Evolutionary conservation across 2,888 invertebrate species (phyloP), one percentile per base, ranked within the genome.

Genomic region (Malthinus seriepunctatus): DNA sequence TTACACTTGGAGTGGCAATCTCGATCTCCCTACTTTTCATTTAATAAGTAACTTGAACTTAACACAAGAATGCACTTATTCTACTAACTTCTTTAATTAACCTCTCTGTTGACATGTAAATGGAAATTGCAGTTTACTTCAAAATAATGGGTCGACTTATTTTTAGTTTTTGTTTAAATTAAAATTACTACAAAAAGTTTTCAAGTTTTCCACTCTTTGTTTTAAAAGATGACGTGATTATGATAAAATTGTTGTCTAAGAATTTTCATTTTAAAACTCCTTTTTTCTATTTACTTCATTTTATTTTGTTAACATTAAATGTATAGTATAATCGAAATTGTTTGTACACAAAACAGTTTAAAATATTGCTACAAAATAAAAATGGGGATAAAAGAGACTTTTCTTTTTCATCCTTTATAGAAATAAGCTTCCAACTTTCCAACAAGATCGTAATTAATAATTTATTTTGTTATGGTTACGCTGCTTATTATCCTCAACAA

Each of bases 51-150:
- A 49, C 49, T 60, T 52, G 47, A 52, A 60, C 56, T 60, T 60
- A 59, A 60, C 60, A 60, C 56, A 60, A 60, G 60, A 60, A 60
- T 60, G 60, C 60, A 60, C 60, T 60, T 60, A 60, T 60, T 60
- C 60, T 50, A 48, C 60, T 60, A 60, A 60, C 60, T 60, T 60
- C 60, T 60, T 60, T 60, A 60, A 60, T 60, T 60, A 60, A 60
- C 49, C 51, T 48, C 52, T 52, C 51, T 60, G 60, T 60, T 60
- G 60, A 60, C 60, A 60, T 60, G 60, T 60, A 60, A 60, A 60
- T 60, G 60, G 60, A 60, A 56, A 60, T 60, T 60, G 55, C 60
- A 56, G 60, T 60, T 60, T 60, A 60, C 56, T 60, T 33, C 52
- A 55, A 60, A 60, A 56, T 60, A 60, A 60, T 60, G 55, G 56